These are phyloP conservation scores for Falco punctatus DNA, from an alignment of 2,113 vertebrate genomes.

Conservation along the genomic window DNA sequence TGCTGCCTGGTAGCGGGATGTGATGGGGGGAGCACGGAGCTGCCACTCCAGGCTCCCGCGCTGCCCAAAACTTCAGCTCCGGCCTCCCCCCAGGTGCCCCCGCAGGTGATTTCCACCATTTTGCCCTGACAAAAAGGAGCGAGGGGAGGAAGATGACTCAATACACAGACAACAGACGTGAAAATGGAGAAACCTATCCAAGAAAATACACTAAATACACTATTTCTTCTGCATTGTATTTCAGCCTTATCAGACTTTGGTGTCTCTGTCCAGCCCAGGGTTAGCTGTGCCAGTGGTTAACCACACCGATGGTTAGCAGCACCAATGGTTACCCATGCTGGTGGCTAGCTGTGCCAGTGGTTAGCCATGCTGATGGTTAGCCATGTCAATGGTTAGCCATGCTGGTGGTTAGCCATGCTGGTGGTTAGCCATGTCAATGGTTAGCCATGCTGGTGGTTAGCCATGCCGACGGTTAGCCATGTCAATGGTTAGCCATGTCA, in stretches of 20 bases:
- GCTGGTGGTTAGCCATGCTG: background rate
- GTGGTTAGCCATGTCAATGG: background rate
- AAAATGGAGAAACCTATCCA: background rate
- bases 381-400: accelerated
- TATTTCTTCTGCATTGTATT: background rate
- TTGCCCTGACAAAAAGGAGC: background rate
- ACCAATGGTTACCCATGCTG: accelerated
- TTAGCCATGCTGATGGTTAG: accelerated
- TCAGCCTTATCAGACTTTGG: background rate
- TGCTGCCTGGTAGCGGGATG: background rate
- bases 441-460: background rate
- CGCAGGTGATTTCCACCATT: accelerated
- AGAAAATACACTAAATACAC: background rate
- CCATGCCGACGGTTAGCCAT: accelerated
- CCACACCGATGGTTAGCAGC: accelerated
- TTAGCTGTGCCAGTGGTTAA: background rate
- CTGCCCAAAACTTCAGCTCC: background rate
- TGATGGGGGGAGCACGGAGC: background rate
- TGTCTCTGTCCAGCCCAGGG: background rate
- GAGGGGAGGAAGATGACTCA: background rate
- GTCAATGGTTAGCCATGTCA: accelerated
- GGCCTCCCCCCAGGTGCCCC: background rate
- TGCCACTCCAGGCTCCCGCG: accelerated
- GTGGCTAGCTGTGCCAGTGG: background rate
- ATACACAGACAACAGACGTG: background rate